A percentile compares a stretch with the other conserved stretches of the same genome.
These are phyloP conservation scores for Heliconius hermathena DNA, from an alignment of 1,140 invertebrate genomes.

Conservation along the genomic window DNA sequence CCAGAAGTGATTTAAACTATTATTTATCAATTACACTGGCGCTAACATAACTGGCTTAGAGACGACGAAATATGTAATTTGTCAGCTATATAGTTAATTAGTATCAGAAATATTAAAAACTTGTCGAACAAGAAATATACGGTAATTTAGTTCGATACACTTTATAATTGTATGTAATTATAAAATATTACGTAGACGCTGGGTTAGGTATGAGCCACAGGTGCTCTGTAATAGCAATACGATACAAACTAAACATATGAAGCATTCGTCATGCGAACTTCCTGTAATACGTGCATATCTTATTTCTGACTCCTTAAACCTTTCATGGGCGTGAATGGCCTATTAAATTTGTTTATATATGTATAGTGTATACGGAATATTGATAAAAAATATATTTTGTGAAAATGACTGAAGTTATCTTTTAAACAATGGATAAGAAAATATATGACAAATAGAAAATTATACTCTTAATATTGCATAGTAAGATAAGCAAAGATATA, in stretches of 20 bases:
- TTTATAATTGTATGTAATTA: conserved; percentile 2
- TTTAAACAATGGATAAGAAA: too few relatives aligned
- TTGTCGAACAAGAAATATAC: neutral
- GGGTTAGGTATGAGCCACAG: neutral
- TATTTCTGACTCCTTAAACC: conserved; percentile 12
- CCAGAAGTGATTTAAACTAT: conserved; percentile 17
- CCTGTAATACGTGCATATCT: conserved; percentile 26
- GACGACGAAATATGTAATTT: neutral
- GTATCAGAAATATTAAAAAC: neutral
- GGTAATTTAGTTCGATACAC: neutral
- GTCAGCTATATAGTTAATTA: neutral
- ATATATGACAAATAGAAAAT: too few relatives aligned
- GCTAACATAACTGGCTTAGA: neutral
- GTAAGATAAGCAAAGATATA: too few relatives aligned
- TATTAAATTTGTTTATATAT: neutral
- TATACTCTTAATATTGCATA: too few relatives aligned
- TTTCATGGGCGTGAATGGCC: neutral
- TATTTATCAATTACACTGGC: conserved; percentile 12
- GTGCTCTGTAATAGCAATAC: conserved; percentile 5
- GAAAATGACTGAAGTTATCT: too few relatives aligned
- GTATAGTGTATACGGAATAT: neutral
- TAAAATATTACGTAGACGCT: neutral
- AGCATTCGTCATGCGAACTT: conserved; percentile 28
- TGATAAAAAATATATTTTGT: too few relatives aligned
- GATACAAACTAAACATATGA: conserved; percentile 12